Base-by-base conservation (phyloP, 1,140 invertebrate genomes). In the Scaptodrosophila lebanonensis region DNA sequence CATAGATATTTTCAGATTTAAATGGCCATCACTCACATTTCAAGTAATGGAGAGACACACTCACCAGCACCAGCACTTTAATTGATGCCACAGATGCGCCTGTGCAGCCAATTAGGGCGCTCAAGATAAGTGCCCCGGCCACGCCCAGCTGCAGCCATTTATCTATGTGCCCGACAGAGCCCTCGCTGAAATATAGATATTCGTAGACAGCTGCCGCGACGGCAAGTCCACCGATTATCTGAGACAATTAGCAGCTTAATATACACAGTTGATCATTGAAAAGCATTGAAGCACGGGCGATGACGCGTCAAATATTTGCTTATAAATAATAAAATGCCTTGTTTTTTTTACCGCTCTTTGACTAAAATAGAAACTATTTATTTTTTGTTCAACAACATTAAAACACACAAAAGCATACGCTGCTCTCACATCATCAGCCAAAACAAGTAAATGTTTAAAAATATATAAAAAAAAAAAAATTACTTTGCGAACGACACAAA, bases 81-180 rank as follows among this genome's bases (percentile, higher is more conserved):
- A 85, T 79, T 25, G 83, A 85, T 25, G 77, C 83, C 15, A 85
- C 20, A 13, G 82, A 71, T 12, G 83, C 77, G 2, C 73, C 83
- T 3, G 58, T 29, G 15, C 83, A 85, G 18, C 83, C 83, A 8
- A 85, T 52, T 2, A 85, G 33, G 0, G 83, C 60, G 9, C 70
- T 59, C 20, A 85, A n/a, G 1, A 82, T 62, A 12, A 85, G 43
- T 3, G 52, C 27, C 0, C 57, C 62, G 0, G 73, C 77, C 33
- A 75, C 57, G 12, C 38, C 57, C 39, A 85, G 20, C 27, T 85
- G 70, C 1, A 76, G 22, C 8, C 76, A 50, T 38, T 84, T 83
- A 4, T 85, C 70, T 4, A 68, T 25, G 20, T 70, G 71, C 25
- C 69, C 58, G 4, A 53, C 39, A 8, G 83, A 76, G 8, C 77